Base-by-base conservation (phyloP, 1,140 invertebrate genomes). In the Tetramorium parvispinum region DNA sequence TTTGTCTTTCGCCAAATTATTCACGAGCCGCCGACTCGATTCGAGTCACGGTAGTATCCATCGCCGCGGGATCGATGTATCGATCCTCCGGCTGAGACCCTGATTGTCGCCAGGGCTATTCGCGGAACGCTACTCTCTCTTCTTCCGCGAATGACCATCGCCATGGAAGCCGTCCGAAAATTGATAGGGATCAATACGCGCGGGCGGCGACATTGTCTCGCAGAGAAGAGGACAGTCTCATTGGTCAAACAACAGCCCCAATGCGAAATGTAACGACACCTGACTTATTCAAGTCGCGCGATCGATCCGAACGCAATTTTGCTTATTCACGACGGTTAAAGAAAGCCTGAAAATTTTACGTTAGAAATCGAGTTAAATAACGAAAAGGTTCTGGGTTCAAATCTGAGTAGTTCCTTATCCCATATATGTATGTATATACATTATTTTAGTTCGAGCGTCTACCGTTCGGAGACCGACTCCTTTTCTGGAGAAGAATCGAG, bases 1-100 rank as follows among this genome's bases (percentile, higher is more conserved):
- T 90, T 91, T 91, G 89, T 91, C 90, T 90, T 91, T 83, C 83
- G 87, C n/a, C 49, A 85, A 91, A 91, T 91, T 89, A 91, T 91
- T 91, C 90, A 91, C 88, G 73, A 75, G 40, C n/a, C 43, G 53
- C 49, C 46, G 51, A 24, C 61, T 57, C 61, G n/a, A 75, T 83
- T 73, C 53, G 79, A 83, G 79, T 63, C 59, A 81, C 66, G 63
- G 51, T 40, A 55, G 24, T 73, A 57, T 43, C 79, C 51, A 49
- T 85, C 85, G 53, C 85, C 53, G n/a, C 21, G 21, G 51, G 61
- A 90, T 89, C 89, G 82, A 90, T 90, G 78, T 63, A 87, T 90
- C 83, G 89, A 90, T 89, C 77, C 77, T 32, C 51, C 32, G 11
- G 10, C 16, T 32, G 65, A 65, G 66, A 73, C 79, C 40, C 40